These are phyloP conservation scores for Eulemur rufifrons DNA, from an alignment of 2,113 vertebrate species.

Conservation along the genomic window DNA sequence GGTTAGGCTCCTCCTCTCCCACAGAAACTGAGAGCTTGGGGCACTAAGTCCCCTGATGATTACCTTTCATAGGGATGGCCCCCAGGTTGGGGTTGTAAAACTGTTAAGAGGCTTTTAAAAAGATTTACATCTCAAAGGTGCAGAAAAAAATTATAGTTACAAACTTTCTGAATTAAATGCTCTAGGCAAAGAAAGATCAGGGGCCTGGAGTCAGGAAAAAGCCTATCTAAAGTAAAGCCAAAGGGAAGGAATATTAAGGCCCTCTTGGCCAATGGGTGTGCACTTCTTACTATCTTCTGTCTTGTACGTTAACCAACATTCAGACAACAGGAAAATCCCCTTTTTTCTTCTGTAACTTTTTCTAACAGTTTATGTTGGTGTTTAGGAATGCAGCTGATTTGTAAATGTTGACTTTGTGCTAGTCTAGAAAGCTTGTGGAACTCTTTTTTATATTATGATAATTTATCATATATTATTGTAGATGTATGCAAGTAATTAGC, in stretches of 20 bases:
- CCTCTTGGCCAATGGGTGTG: background rate
- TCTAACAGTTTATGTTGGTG: background rate
- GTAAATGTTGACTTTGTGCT: background rate
- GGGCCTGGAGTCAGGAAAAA: background rate
- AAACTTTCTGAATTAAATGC: background rate
- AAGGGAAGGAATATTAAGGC: background rate
- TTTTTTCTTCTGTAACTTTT: background rate
- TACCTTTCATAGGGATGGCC: background rate
- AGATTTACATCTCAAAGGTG: background rate
- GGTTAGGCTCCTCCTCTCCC: background rate
- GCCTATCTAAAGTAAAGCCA: background rate
- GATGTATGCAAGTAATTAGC: background rate
- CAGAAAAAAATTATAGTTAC: background rate
- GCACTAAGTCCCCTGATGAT: background rate
- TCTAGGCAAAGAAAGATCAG: background rate
- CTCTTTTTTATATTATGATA: background rate
- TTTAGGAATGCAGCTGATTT: background rate
- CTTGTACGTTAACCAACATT: background rate
- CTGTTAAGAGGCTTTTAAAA: background rate
- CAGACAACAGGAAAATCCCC: background rate
- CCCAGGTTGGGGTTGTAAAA: background rate
- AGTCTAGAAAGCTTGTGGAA: background rate
- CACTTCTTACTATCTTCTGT: background rate
- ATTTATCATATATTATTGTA: background rate
- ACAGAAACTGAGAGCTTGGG: background rate